Evolutionary conservation across 1,140 invertebrate species (phyloP).

Genomic region (Plutomurus gul): DNA sequence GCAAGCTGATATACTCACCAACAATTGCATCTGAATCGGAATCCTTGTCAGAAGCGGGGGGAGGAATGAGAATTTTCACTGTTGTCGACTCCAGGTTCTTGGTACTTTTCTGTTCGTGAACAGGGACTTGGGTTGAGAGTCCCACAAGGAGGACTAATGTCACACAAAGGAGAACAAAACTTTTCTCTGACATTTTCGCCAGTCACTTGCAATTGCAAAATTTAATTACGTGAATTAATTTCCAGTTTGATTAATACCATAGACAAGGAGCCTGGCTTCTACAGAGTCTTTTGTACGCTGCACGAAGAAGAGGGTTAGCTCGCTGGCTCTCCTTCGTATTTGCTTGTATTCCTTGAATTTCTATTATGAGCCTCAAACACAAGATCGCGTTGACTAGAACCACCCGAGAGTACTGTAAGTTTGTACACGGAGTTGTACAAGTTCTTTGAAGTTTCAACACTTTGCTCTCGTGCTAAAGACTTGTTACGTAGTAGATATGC

Average conservation of each 20-base stretch:
- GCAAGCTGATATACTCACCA: conserved; percentile 1
- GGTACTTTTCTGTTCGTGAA: background rate
- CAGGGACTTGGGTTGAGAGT: conserved; percentile 6
- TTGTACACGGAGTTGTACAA: background rate
- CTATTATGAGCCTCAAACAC: too few species aligned
- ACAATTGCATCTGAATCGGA: conserved; percentile 4
- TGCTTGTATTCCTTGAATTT: conserved; percentile 4
- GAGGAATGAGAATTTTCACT: conserved; percentile 33
- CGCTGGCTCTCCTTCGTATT: background rate
- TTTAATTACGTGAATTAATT: conserved; percentile 36
- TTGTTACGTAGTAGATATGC: background rate
- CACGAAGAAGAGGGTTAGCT: too few species aligned
- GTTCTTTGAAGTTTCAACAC: conserved; percentile 26
- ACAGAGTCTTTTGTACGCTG: too few species aligned
- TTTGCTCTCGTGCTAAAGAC: conserved; percentile 14
- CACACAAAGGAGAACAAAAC: conserved; percentile 27
- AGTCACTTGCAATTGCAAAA: conserved; percentile 31
- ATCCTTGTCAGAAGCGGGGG: background rate
- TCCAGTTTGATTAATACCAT: conserved; percentile 25
- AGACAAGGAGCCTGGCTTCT: conserved; percentile 6
- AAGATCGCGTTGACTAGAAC: too few species aligned
- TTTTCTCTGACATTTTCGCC: conserved; percentile 29
- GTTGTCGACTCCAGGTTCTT: conserved; percentile 6
- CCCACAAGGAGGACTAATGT: conserved; percentile 32
- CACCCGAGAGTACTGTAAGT: too few species aligned